Conservation (phyloP, 2,113 vertebrate genomes). For the Catharus minimus region DNA sequence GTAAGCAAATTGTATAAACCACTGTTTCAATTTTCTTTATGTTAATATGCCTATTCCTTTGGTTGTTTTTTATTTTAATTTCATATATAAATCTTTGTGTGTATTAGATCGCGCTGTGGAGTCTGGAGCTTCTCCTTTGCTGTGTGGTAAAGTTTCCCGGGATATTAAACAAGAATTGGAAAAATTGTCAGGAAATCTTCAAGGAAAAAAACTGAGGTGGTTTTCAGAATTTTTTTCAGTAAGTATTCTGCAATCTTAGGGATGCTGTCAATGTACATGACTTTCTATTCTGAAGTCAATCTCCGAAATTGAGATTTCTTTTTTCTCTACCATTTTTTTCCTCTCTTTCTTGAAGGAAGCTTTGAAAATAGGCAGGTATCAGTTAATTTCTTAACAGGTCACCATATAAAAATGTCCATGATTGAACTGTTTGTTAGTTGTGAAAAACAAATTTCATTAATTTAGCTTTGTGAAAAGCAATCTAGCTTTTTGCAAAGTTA, state of each 20-base stretch:
- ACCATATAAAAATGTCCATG: neutral
- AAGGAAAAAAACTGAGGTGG: constrained; percentile 87
- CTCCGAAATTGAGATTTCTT: neutral
- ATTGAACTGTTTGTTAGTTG: neutral
- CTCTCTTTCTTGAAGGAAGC: neutral
- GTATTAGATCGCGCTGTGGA: constrained; percentile 86
- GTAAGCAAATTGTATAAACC: constrained; percentile 56
- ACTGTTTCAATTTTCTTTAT: neutral
- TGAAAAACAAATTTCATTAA: neutral
- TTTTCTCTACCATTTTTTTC: neutral
- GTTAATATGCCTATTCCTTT: neutral
- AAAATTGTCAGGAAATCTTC: constrained; percentile 79
- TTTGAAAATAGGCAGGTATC: neutral
- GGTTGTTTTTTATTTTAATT: neutral
- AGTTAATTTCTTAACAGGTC: neutral
- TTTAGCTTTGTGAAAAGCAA: neutral
- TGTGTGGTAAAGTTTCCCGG: constrained; percentile 93
- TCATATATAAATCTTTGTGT: neutral
- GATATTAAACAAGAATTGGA: constrained; percentile 95
- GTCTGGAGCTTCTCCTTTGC: constrained; percentile 81
- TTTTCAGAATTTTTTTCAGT: constrained; percentile 96
- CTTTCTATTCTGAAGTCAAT: neutral
- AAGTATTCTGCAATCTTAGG: constrained; percentile 58
- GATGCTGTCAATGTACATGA: neutral
- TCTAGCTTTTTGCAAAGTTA: neutral